Percentiles rank a stretch among this genome's conserved stretches.
Conservation (phyloP, 92 coral and sea anemone species). For the Epizoanthus scotinus region DNA sequence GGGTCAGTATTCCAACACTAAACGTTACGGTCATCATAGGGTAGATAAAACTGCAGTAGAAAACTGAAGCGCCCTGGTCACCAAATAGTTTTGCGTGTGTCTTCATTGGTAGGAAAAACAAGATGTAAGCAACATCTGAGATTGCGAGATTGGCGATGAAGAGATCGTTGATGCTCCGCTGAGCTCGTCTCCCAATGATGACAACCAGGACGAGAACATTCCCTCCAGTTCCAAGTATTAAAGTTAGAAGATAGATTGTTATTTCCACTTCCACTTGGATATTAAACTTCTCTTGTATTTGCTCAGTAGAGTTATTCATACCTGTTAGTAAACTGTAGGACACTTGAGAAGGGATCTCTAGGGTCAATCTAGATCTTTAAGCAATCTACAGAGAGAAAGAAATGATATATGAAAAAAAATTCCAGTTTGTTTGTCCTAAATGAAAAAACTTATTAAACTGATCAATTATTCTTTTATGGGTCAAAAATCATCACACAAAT, state of each 20-base stretch:
- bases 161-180: neutral
- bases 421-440: too few species aligned
- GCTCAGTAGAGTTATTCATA: conserved; percentile 36
- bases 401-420: too few species aligned
- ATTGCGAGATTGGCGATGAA: conserved; percentile 34
- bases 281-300: neutral
- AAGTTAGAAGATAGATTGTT: neutral
- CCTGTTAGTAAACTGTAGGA: conserved; percentile 1
- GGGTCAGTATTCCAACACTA: conserved; percentile 18
- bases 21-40: conserved; percentile 22
- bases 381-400: too few species aligned
- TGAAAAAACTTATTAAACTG: too few species aligned
- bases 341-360: too few species aligned
- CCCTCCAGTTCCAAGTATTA: conserved; percentile 12
- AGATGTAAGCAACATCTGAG: conserved; percentile 12
- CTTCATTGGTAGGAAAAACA: neutral
- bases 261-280: neutral
- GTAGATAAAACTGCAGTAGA: conserved; percentile 17
- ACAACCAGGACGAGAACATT: conserved; percentile 23
- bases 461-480: too few species aligned
- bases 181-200: conserved; percentile 4
- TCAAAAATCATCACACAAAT: too few species aligned
- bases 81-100: conserved; percentile 22
- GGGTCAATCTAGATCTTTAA: too few species aligned
- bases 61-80: neutral